Base-by-base conservation (phyloP, 2,888 invertebrate species). In the Drosophila atripex region DNA sequence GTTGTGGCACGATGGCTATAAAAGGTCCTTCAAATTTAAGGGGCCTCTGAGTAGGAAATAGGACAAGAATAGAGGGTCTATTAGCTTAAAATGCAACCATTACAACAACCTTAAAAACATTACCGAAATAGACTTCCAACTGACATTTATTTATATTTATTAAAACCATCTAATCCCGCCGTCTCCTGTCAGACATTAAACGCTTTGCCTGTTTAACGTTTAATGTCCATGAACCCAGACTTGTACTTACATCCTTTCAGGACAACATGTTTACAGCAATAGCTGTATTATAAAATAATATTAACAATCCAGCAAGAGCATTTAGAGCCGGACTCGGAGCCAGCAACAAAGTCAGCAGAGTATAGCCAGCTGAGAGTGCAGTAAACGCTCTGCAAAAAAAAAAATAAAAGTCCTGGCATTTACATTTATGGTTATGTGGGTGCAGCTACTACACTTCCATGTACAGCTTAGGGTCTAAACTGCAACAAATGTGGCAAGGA, bases 201-300 rank as follows among this genome's bases (percentile, higher is more conserved):
- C 66, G 49, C 30, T 32, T 25, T 18, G 45, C 55, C 54, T 61
- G 70, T 46, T 70, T 70, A 54, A 70, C 70, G 51, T 61, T 70
- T 70, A 70, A 70, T 61, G 54, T n/a, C 32, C 5, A 6, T 32
- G n/a, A 32, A 54, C 70, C 51, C 32, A 51, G 16, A 53, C 49
- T 69, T 69, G 35, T 59, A 50, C 60, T 54, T 43, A 39, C 21
- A 47, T 53, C 59, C 53, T 32, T 68, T 49, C 60, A 21, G 16
- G 69, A 69, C 63, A 66, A 64, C 73, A 68, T 72, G 74, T 69
- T 83, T 74, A 65, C 80, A 73, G 64, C 79, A 43, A 39, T 68
- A 63, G 64, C 50, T 49, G 70, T 77, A 86, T 82, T 82, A 83
- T 86, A 83, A 78, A 86, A 86, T 83, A 76, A 86, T 82, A 83